Percentiles rank a stretch among this genome's conserved stretches.
These are phyloP conservation scores for Limnephilus marmoratus DNA, from an alignment of 2,888 invertebrate species.

Conservation along the genomic window DNA sequence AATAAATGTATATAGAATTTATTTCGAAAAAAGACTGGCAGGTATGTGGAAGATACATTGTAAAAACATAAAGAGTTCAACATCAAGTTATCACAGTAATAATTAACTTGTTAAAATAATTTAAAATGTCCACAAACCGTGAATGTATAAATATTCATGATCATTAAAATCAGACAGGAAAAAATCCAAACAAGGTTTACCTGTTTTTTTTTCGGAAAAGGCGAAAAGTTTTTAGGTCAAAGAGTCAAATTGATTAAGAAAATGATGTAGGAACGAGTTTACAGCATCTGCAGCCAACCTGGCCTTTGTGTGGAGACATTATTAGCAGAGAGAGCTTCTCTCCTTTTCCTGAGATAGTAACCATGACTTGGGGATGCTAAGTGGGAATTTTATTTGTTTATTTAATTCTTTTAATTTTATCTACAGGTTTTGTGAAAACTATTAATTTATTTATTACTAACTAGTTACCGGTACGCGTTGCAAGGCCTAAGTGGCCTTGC, in stretches of 20 bases:
- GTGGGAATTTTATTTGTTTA: not conserved
- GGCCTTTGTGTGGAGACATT: constrained; percentile 22
- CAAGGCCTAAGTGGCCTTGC: no score
- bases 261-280: constrained; percentile 41
- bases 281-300: constrained; percentile 5
- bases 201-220: not conserved
- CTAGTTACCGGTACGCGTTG: no score
- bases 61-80: not conserved
- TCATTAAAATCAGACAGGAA: not conserved
- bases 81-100: not conserved
- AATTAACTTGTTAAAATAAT: not conserved
- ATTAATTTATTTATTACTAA: no score
- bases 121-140: not conserved
- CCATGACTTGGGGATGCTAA: not conserved
- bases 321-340: constrained; percentile 20
- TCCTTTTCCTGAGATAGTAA: not conserved
- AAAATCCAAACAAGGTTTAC: constrained; percentile 8
- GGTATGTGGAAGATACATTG: not conserved
- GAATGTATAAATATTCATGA: not conserved
- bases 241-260: constrained; percentile 49
- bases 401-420: no score
- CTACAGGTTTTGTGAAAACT: no score
- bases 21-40: no score
- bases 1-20: no score
- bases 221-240: constrained; percentile 45